Percentiles rank a stretch among this genome's conserved stretches.
Evolutionary conservation across 1,140 invertebrate genomes (phyloP).

Genomic region (Achroia grisella): DNA sequence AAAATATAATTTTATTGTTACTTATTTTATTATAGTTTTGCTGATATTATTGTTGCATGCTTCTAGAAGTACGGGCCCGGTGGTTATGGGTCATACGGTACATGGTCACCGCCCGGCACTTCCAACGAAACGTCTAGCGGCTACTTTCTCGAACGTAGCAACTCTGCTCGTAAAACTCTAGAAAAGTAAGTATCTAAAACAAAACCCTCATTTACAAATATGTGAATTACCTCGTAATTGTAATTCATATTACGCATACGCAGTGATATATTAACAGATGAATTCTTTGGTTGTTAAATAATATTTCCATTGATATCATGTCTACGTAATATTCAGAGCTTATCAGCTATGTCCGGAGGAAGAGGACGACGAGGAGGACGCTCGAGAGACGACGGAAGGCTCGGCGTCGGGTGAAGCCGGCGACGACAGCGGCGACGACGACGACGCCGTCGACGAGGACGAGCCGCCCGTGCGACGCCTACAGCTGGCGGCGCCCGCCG

Average conservation of each 20-base stretch:
- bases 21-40: too few species aligned
- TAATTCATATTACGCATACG: too few species aligned
- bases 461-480: constrained; percentile 25
- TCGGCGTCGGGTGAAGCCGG: constrained; percentile 36
- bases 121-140: constrained; percentile 97
- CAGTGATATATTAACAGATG: too few species aligned
- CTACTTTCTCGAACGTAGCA: constrained; percentile 95
- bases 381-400: constrained; percentile 36
- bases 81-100: constrained; percentile 86
- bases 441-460: constrained; percentile 21
- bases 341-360: constrained; percentile 67
- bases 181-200: constrained; percentile 72
- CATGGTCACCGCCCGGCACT: constrained; percentile 94
- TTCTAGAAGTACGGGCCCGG: constrained; percentile 78
- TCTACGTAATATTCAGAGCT: constrained; percentile 38
- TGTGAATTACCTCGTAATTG: too few species aligned
- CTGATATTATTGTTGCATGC: not conserved
- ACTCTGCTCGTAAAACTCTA: constrained; percentile 92
- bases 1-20: too few species aligned
- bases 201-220: constrained; percentile 1
- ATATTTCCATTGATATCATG: too few species aligned
- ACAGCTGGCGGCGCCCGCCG: constrained; percentile 12
- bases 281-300: too few species aligned
- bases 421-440: constrained; percentile 45
- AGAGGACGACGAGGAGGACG: constrained; percentile 58